Conservation (phyloP, 2,888 invertebrate genomes). For the Athripsodes cinereus region DNA sequence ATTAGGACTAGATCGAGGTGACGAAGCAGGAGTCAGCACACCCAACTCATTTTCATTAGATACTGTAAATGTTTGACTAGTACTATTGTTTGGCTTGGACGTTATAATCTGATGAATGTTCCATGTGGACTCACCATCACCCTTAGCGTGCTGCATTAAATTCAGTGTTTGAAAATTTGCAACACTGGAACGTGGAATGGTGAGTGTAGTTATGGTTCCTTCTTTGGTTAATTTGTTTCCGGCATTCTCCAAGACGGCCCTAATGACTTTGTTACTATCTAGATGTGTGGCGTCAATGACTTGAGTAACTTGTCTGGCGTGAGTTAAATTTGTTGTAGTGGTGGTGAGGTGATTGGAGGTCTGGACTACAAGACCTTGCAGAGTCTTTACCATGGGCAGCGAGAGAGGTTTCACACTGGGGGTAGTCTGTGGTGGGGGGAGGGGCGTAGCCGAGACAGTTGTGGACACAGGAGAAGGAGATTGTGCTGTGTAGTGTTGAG, state of each 20-base stretch:
- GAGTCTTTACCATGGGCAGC: constrained; percentile 24
- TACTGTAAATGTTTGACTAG: constrained; percentile 8
- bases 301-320: constrained; percentile 37
- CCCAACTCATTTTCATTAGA: constrained; percentile 32
- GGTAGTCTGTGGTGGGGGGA: constrained; percentile 23
- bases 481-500: constrained; percentile 27
- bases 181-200: constrained; percentile 42
- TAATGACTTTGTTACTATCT: constrained; percentile 41
- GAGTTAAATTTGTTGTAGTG: constrained; percentile 33
- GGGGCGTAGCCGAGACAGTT: constrained; percentile 17
- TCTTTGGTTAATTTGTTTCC: constrained; percentile 42
- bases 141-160: constrained; percentile 13
- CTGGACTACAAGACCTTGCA: constrained; percentile 21
- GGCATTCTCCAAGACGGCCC: constrained; percentile 38
- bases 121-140: constrained; percentile 7
- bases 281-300: constrained; percentile 32
- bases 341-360: constrained; percentile 15
- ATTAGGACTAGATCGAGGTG: constrained; percentile 37
- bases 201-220: constrained; percentile 35
- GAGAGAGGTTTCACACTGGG: constrained; percentile 29
- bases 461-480: constrained; percentile 27
- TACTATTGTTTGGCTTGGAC: constrained; percentile 1
- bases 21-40: constrained; percentile 47
- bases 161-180: constrained; percentile 32
- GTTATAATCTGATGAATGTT: constrained; percentile 5